phyloP scores from a whole-genome alignment of 2,797 vertebrate species.

The Pipistrellus pipistrellus region DNA sequence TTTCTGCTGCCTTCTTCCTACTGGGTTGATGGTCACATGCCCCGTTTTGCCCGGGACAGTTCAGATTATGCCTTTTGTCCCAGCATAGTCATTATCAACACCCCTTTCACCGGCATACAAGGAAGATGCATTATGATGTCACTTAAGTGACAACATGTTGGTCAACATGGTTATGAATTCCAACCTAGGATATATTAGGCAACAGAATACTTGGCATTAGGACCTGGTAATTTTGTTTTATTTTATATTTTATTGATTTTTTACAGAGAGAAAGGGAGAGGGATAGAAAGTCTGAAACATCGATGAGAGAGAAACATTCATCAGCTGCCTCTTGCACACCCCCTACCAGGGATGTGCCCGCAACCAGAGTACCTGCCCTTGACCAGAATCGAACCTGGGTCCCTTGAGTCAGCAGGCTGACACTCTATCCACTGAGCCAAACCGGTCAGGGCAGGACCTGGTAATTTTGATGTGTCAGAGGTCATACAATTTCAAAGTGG shows the following conservation, averaged over 20 bases:
- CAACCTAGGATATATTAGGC: neutral
- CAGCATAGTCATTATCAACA: neutral
- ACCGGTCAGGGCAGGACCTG: too few relatives aligned
- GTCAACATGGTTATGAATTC: neutral
- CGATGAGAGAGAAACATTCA: too few relatives aligned
- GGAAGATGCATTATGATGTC: neutral
- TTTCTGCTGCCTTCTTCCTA: neutral
- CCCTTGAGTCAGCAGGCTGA: too few relatives aligned
- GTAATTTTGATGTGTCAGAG: neutral
- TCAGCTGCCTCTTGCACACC: too few relatives aligned
- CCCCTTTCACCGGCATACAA: neutral
- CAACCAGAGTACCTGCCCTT: too few relatives aligned
- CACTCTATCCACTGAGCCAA: too few relatives aligned
- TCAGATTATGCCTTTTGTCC: neutral
- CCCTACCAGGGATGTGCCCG: too few relatives aligned
- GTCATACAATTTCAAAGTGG: neutral
- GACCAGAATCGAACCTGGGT: too few relatives aligned
- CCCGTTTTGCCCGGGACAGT: neutral
- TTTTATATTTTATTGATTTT: too few relatives aligned
- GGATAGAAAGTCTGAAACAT: too few relatives aligned
- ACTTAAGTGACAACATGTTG: neutral
- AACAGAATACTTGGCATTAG: neutral
- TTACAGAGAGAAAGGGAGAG: too few relatives aligned
- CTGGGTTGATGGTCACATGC: neutral
- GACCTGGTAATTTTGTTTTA: neutral